Base-by-base conservation (phyloP, 2,113 vertebrate species). In the Tonatia bakeri region DNA sequence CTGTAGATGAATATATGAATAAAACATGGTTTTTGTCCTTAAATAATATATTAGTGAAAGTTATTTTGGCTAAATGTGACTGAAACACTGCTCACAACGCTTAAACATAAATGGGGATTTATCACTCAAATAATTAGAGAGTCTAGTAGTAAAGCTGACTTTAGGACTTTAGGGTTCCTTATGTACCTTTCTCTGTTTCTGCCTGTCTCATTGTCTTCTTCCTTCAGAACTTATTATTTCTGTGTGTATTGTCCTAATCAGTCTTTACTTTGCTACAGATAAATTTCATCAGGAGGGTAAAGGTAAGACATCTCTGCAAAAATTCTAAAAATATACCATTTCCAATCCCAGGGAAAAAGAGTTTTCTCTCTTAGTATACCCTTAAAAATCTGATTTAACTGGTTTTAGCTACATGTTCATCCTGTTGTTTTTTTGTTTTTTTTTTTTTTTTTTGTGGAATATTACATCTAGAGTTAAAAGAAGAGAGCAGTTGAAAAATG, bases 31-130 rank as follows among this genome's bases (percentile, higher is more conserved):
- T 90, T 90, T 92, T 90, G 4, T 80, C 16, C 20, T 88, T 90
- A 95, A 94, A 95, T 95, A 92, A 94, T 64, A 6, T 81, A 96
- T 76, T 81, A 76, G 50, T 80, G 17, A 56, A 61, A 73, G 9
- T 77, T 45, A 8, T 84, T 86, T 84, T n/a, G 24, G 17, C 36
- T 86, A 73, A 67, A 84, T 70, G 10, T 84, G 47, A 83, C 38
- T 69, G n/a, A 88, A 95, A 90, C 13, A 40, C 28, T n/a, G 22
- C 14, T 93, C 31, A 69, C 13, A 75, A 0, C 76, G 5, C 22
- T 90, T 54, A 90, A 40, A 43, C 7, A 87, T 76, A 56, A 56
- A 26, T 70, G 19, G 1, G 1, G 81, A 87, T 69, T 84, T 92
- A 76, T 80, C 47, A 16, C n/a, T 92, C 1, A 80, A 59, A 72